phyloP scores from a whole-genome alignment of 1,140 invertebrate genomes.

The Caenorhabditis remanei region DNA sequence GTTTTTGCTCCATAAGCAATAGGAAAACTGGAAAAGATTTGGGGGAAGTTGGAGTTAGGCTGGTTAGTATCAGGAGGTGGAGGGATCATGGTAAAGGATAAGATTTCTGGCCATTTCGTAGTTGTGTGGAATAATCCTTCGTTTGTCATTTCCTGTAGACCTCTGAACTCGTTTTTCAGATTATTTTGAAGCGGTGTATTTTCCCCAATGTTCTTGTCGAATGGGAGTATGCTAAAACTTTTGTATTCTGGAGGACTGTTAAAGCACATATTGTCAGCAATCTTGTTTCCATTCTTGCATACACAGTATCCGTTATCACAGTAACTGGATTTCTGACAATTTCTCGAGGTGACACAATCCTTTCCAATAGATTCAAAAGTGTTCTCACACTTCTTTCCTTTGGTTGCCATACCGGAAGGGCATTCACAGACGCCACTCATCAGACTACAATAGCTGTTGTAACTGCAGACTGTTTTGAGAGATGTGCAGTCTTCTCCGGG shows the following conservation, averaged over 20 bases:
- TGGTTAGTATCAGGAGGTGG: conserved; percentile 23
- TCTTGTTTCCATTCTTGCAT: conserved; percentile 69
- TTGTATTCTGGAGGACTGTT: conserved; percentile 52
- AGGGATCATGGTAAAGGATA: conserved; percentile 39
- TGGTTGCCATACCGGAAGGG: conserved; percentile 72
- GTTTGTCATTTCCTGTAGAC: conserved; percentile 10
- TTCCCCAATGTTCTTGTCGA: conserved; percentile 27
- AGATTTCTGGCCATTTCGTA: conserved; percentile 14
- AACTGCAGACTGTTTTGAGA: conserved; percentile 69
- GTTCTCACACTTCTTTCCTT: conserved; percentile 61
- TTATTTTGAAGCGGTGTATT: conserved; percentile 30
- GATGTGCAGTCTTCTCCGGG: conserved; percentile 74
- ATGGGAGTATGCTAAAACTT: conserved; percentile 46
- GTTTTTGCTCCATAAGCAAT: conserved; percentile 38
- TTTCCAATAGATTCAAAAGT: conserved; percentile 62
- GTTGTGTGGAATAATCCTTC: conserved; percentile 24
- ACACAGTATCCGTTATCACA: conserved; percentile 77
- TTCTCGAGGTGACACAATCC: conserved; percentile 65
- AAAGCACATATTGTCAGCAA: conserved; percentile 67
- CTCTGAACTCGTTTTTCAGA: conserved; percentile 20
- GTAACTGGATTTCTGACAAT: conserved; percentile 73
- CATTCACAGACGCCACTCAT: conserved; percentile 76
- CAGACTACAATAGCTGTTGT: conserved; percentile 73
- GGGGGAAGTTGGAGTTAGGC: conserved; percentile 35
- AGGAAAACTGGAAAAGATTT: conserved; percentile 31